Conservation (phyloP, 2,888 invertebrate species). For the Xestia ashworthii region DNA sequence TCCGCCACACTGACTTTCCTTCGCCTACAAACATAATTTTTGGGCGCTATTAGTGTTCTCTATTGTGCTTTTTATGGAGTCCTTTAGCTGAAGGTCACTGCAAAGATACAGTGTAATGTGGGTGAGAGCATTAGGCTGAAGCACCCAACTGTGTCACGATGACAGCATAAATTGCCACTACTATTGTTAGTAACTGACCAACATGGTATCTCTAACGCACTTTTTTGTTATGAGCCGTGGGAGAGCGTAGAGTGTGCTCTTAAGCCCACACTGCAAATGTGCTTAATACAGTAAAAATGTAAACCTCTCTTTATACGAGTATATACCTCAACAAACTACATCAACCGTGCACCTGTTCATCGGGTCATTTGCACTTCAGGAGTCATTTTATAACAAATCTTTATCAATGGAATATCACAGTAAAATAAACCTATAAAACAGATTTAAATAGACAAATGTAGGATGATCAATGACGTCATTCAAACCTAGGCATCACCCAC, state of each 20-base stretch:
- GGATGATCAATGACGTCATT: background rate
- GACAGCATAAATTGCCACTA: conserved; percentile 13
- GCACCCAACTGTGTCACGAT: conserved; percentile 23
- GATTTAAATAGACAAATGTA: background rate
- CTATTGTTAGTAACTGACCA: conserved; percentile 13
- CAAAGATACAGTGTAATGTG: conserved; percentile 19
- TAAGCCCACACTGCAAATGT: background rate
- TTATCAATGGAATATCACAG: too few species aligned
- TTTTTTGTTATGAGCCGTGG: background rate
- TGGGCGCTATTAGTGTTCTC: conserved; percentile 11
- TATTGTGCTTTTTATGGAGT: conserved; percentile 38
- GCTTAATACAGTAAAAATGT: background rate
- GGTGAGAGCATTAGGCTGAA: conserved; percentile 1
- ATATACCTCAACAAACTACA: background rate
- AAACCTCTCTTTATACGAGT: background rate
- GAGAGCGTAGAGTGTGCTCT: background rate
- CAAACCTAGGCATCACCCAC: background rate
- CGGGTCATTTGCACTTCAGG: background rate
- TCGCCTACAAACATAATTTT: conserved; percentile 29
- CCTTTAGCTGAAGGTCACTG: conserved; percentile 5
- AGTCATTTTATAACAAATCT: background rate
- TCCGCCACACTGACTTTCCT: conserved; percentile 24
- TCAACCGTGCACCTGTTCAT: background rate
- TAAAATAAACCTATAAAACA: background rate
- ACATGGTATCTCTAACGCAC: background rate